Evolutionary conservation across 2,113 vertebrate species (phyloP).

Genomic region (Tupaia chinensis): DNA sequence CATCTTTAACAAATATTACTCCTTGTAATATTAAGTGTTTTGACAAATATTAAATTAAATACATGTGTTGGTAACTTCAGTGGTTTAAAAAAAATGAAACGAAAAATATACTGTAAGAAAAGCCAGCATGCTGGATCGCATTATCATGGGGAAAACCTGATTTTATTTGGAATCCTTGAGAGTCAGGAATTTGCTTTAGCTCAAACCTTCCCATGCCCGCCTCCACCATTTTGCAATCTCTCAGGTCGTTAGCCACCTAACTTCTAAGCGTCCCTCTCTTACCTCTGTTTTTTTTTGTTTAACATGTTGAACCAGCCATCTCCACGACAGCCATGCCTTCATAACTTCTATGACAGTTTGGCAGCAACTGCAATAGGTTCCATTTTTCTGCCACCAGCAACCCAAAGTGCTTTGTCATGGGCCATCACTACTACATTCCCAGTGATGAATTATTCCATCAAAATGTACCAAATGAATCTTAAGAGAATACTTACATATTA

Average conservation of each 20-base stretch:
- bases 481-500: background rate
- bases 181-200: background rate
- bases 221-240: background rate
- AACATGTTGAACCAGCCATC: background rate
- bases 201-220: background rate
- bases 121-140: background rate
- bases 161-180: background rate
- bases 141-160: too few relatives aligned
- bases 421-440: background rate
- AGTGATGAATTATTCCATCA: background rate
- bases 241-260: background rate
- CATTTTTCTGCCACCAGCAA: background rate
- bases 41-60: background rate
- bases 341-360: background rate
- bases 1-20: background rate
- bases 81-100: background rate
- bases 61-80: background rate
- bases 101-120: background rate
- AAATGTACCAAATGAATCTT: background rate
- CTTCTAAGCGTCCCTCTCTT: background rate
- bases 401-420: background rate
- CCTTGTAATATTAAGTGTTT: background rate
- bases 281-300: background rate
- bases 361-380: background rate
- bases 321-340: background rate